Percentiles rank a stretch among this genome's conserved stretches.
Evolutionary conservation across 2,888 invertebrate species (phyloP).

Genomic region (Nomada lathburiana): DNA sequence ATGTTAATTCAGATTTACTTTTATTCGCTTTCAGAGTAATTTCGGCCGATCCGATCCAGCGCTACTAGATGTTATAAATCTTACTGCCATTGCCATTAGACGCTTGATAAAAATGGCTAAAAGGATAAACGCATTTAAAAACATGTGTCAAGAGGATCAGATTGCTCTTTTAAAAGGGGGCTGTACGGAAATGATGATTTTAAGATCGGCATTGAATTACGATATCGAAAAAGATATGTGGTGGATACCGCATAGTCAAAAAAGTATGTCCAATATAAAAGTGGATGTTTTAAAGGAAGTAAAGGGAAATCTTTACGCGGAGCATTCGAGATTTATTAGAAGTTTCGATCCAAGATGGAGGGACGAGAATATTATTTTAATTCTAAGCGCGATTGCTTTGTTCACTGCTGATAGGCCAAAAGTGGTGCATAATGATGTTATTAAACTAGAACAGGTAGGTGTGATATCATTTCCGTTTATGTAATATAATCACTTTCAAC

Average conservation of each 20-base stretch:
- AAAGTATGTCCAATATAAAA: constrained; percentile 91
- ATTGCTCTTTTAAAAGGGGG: constrained; percentile 95
- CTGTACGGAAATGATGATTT: constrained; percentile 98
- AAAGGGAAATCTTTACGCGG: constrained; percentile 94
- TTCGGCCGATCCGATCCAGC: constrained; percentile 87
- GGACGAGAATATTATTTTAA: constrained; percentile 95
- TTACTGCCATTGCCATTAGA: constrained; percentile 96
- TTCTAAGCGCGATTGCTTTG: constrained; percentile 95
- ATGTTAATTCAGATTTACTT: not conserved
- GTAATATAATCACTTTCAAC: not conserved
- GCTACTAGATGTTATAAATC: constrained; percentile 93
- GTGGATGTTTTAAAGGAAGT: constrained; percentile 96
- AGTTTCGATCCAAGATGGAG: constrained; percentile 95
- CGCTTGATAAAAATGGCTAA: constrained; percentile 94
- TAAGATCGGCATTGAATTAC: constrained; percentile 96
- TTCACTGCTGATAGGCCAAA: constrained; percentile 94
- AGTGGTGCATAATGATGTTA: constrained; percentile 93
- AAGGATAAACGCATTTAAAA: constrained; percentile 94
- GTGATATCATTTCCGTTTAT: not conserved
- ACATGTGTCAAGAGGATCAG: constrained; percentile 97
- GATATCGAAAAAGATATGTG: constrained; percentile 95
- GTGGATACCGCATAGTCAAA: constrained; percentile 94
- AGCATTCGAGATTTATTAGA: constrained; percentile 93
- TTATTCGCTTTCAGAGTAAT: constrained; percentile 73
- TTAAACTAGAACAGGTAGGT: constrained; percentile 92